Evolutionary conservation across 2,888 invertebrate species (phyloP).

Genomic region (Perizoma affinitatum): DNA sequence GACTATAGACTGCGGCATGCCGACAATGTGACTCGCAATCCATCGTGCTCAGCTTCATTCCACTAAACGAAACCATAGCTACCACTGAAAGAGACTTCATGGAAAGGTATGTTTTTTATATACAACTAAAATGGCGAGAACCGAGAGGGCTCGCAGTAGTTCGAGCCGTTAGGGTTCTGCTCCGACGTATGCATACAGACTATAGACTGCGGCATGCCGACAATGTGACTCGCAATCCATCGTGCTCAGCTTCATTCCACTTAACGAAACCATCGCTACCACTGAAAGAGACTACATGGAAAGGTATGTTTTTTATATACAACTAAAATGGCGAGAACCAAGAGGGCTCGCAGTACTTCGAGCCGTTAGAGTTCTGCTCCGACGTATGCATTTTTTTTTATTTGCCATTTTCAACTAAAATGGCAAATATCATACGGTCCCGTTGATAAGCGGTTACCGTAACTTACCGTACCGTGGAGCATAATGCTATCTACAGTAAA

Average conservation of each 20-base stretch:
- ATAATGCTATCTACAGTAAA: too few relatives aligned
- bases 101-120: constrained; percentile 31
- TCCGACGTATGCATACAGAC: too few relatives aligned
- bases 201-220: too few relatives aligned
- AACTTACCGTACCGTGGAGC: too few relatives aligned
- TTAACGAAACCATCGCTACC: constrained; percentile 45
- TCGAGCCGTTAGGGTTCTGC: too few relatives aligned
- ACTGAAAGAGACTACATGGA: constrained; percentile 43
- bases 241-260: constrained; percentile 28
- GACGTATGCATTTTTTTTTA: too few relatives aligned
- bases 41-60: constrained; percentile 23
- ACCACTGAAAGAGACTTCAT: constrained; percentile 41
- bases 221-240: too few relatives aligned
- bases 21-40: too few relatives aligned
- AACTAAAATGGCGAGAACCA: not conserved
- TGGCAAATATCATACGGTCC: too few relatives aligned
- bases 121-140: not conserved
- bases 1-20: constrained; percentile 33
- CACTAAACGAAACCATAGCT: constrained; percentile 46
- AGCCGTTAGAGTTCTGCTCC: too few relatives aligned
- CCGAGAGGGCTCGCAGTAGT: not conserved
- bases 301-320: constrained; percentile 23
- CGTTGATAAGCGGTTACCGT: too few relatives aligned
- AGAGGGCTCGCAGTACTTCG: not conserved
- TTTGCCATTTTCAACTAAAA: too few relatives aligned